Conservation (phyloP, 2,888 invertebrate genomes). For the Mimumesa dahlbomi region DNA sequence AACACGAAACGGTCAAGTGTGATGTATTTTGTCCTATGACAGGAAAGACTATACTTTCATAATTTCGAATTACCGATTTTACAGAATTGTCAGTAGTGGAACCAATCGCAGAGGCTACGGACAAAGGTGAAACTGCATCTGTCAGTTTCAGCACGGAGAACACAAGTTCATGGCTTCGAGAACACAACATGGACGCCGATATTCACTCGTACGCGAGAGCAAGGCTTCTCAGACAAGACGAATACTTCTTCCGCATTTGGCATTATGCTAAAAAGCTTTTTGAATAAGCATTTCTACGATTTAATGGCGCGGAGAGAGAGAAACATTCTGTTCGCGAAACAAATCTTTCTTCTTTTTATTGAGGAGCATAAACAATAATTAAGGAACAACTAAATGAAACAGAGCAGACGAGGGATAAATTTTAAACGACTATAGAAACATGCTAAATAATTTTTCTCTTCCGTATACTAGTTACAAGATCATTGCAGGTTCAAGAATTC, state of each 20-base stretch:
- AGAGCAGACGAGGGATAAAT: background rate
- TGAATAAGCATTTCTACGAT: conserved; percentile 83
- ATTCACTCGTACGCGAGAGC: conserved; percentile 94
- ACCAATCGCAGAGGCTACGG: conserved; percentile 86
- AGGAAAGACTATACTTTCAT: background rate
- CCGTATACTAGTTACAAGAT: too few relatives aligned
- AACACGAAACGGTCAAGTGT: too few relatives aligned
- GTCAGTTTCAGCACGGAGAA: conserved; percentile 93
- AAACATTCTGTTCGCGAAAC: background rate
- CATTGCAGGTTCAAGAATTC: too few relatives aligned
- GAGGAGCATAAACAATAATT: conserved; percentile 26
- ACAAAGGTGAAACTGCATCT: conserved; percentile 87
- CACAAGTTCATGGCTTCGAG: conserved; percentile 95
- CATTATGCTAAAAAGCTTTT: conserved; percentile 92
- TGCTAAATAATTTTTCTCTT: too few relatives aligned
- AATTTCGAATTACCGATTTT: conserved; percentile 7
- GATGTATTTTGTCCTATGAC: background rate
- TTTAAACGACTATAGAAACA: too few relatives aligned
- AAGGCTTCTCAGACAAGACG: conserved; percentile 91
- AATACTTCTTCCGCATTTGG: conserved; percentile 98
- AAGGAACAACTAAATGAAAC: too few relatives aligned
- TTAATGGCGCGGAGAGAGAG: background rate
- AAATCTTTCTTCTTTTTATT: conserved; percentile 7
- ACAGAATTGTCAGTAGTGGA: conserved; percentile 80
- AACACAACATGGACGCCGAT: conserved; percentile 96